These are phyloP conservation scores for Phymatocera aterrima DNA, from an alignment of 2,888 invertebrate species.

Conservation along the genomic window DNA sequence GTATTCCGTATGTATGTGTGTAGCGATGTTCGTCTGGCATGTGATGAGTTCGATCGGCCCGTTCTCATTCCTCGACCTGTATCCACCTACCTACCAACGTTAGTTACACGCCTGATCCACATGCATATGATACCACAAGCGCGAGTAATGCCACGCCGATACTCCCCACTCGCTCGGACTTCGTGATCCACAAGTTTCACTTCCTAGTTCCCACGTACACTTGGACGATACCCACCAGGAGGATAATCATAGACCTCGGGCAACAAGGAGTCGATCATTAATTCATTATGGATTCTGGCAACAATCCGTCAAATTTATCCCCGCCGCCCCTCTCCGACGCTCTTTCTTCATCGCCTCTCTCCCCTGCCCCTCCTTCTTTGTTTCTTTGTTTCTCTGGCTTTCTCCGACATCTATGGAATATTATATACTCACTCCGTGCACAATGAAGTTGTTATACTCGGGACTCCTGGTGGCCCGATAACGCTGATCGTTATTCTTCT, in stretches of 20 bases:
- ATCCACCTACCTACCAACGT: too few species aligned
- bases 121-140: neutral
- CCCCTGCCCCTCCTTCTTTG: neutral
- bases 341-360: neutral
- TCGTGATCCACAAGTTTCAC: slow-evolving; percentile 56
- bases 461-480: too few species aligned
- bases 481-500: neutral
- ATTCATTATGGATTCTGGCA: slow-evolving; percentile 35
- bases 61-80: slow-evolving; percentile 28
- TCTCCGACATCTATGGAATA: neutral
- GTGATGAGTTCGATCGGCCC: neutral
- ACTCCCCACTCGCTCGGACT: slow-evolving; percentile 48
- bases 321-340: neutral
- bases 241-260: slow-evolving; percentile 35
- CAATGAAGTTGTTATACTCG: neutral
- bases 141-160: slow-evolving; percentile 49
- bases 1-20: neutral
- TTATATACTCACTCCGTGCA: neutral
- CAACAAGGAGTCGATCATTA: slow-evolving; percentile 30
- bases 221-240: slow-evolving; percentile 10
- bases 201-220: slow-evolving; percentile 61
- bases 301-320: slow-evolving; percentile 27
- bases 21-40: neutral
- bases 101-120: neutral
- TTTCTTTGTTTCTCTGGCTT: neutral